These are phyloP conservation scores for Pharmacophagus antenor DNA, from an alignment of 2,888 invertebrate species.

Conservation along the genomic window DNA sequence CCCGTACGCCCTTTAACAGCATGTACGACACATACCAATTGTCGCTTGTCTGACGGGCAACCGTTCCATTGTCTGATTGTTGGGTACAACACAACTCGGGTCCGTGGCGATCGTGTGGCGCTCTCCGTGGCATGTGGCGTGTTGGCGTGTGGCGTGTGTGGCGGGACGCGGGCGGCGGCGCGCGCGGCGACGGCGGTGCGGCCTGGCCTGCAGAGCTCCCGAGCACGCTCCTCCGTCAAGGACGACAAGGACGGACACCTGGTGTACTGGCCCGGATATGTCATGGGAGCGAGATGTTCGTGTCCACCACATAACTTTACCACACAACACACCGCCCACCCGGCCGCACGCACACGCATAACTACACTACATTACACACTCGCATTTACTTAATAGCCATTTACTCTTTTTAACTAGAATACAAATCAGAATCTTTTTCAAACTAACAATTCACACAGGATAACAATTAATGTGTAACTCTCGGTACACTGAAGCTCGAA, in stretches of 20 bases:
- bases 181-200: conserved; percentile 40
- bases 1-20: conserved; percentile 77
- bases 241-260: conserved; percentile 99
- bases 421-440: conserved; percentile 29
- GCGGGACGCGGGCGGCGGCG: conserved; percentile 43
- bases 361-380: conserved; percentile 34
- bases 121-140: conserved; percentile 67
- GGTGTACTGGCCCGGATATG: conserved; percentile 99
- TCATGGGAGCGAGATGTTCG: conserved; percentile 99
- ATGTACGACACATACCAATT: conserved; percentile 80
- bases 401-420: conserved; percentile 31
- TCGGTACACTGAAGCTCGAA: conserved; percentile 42
- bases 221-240: conserved; percentile 94
- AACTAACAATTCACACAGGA: conserved; percentile 33
- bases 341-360: conserved; percentile 26
- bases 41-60: conserved; percentile 83
- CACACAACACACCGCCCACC: conserved; percentile 39
- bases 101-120: conserved; percentile 79
- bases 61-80: conserved; percentile 82
- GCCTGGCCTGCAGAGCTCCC: conserved; percentile 85
- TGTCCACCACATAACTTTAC: conserved; percentile 85
- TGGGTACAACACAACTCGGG: conserved; percentile 82
- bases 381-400: conserved; percentile 35
- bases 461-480: conserved; percentile 28
- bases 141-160: conserved; percentile 42